These are phyloP conservation scores for Scaptodrosophila latifasciaeformis DNA, from an alignment of 2,888 invertebrate species.

Conservation along the genomic window DNA sequence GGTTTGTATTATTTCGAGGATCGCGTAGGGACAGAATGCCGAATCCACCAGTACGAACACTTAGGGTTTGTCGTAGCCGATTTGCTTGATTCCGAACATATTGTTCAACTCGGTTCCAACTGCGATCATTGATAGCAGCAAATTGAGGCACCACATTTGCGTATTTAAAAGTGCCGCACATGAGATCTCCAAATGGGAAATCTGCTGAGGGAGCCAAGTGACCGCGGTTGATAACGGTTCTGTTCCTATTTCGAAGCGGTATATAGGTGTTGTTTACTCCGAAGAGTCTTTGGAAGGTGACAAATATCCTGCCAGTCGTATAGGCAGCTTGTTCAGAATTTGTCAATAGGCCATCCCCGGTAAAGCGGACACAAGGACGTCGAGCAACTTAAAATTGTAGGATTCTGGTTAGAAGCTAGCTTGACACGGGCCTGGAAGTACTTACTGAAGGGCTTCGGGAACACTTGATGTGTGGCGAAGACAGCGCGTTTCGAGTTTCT, in stretches of 20 bases:
- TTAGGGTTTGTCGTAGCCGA: neutral
- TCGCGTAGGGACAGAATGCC: constrained; percentile 22
- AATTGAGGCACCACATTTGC: constrained; percentile 77
- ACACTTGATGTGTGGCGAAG: constrained; percentile 22
- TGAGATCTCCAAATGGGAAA: constrained; percentile 74
- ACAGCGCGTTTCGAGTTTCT: neutral
- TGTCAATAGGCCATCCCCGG: constrained; percentile 20
- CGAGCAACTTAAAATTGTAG: too few relatives aligned
- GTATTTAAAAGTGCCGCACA: constrained; percentile 75
- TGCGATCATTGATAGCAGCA: constrained; percentile 77
- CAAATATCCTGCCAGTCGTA: constrained; percentile 1
- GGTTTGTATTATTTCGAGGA: neutral
- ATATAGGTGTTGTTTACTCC: constrained; percentile 11
- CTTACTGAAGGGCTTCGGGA: constrained; percentile 29
- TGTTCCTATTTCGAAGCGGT: neutral
- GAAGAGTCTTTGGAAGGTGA: constrained; percentile 10
- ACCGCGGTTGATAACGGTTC: constrained; percentile 68
- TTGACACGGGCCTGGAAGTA: neutral
- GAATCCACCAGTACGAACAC: constrained; percentile 36
- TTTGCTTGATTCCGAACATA: constrained; percentile 51
- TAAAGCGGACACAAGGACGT: neutral
- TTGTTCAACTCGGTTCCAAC: constrained; percentile 77
- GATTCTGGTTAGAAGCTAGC: too few relatives aligned
- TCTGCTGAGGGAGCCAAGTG: constrained; percentile 76
- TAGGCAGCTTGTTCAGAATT: constrained; percentile 5